Base-by-base conservation (phyloP, 2,797 vertebrate genomes). In the Chrysocyon brachyurus region DNA sequence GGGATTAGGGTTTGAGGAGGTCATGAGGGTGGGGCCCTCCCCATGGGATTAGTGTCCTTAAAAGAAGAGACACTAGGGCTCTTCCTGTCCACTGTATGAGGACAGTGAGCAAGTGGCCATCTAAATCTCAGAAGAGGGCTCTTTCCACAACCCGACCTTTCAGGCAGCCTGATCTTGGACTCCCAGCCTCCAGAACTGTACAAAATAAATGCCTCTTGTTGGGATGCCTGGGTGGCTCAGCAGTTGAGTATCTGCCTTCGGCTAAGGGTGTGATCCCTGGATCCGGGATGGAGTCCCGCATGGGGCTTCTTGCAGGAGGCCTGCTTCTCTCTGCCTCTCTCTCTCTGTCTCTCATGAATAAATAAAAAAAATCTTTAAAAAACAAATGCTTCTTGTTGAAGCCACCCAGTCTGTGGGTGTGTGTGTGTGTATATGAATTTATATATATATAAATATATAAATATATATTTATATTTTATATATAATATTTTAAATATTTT, bases 1-100 rank as follows among this genome's bases (percentile, higher is more conserved):
- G 24, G 11, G 11, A 54, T 36, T 33, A 24, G 16, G 21, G 4
- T 81, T 21, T 12, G 22, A 19, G 33, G 36, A 28, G 64, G 21
- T 46, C 9, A 0, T 63, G 17, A 73, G 19, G 57, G 31, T 11
- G 11, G 49, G 22, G 6, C 33, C 33, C 9, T 1, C 33, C 11
- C 0, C 46, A 10, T 70, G 73, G n/a, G 15, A 87, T 54, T 22
- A 3, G 9, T 24, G 46, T 73, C 75, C 64, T 63, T 87, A 11
- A 21, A 6, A 56, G 26, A n/a, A 2, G 72, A 72, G 36, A n/a
- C n/a, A 3, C 49, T 10, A 26, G 33, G 54, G 16, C 28, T 49
- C 15, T n/a, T 14, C 56, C 8, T 59, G 21, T 46, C 49, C 17
- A 21, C 2, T 3, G 1, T 0, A 0, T 5, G 72, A 61, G 63